Evolutionary conservation across 2,888 invertebrate genomes (phyloP).

Genomic region (Anorthoa munda): DNA sequence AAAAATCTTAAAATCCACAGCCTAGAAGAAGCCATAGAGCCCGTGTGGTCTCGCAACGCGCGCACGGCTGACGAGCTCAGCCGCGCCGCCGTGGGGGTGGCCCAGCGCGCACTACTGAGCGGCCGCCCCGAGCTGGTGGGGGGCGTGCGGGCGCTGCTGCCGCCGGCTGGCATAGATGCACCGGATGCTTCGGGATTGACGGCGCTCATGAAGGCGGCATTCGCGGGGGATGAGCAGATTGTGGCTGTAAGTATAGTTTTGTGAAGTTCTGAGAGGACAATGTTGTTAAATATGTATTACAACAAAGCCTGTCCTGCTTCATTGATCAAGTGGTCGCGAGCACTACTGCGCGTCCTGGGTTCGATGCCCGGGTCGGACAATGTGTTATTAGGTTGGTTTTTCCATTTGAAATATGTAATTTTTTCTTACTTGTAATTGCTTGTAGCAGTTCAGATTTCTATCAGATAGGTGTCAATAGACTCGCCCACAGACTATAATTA

Average conservation of each 20-base stretch:
- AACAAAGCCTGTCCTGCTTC: not conserved
- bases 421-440: too few relatives aligned
- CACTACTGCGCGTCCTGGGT: too few relatives aligned
- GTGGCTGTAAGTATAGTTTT: slow-evolving; percentile 87
- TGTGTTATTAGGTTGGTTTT: too few relatives aligned
- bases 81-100: slow-evolving; percentile 93
- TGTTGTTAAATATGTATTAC: not conserved
- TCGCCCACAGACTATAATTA: too few relatives aligned
- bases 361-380: too few relatives aligned
- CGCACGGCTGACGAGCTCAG: slow-evolving; percentile 90
- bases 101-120: slow-evolving; percentile 95
- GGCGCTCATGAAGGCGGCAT: slow-evolving; percentile 95
- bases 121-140: slow-evolving; percentile 95
- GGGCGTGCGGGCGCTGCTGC: slow-evolving; percentile 94
- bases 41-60: slow-evolving; percentile 84
- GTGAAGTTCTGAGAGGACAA: not conserved
- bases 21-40: slow-evolving; percentile 90
- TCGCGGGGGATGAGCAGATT: slow-evolving; percentile 95
- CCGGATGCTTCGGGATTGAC: slow-evolving; percentile 95
- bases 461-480: too few relatives aligned
- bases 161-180: slow-evolving; percentile 93
- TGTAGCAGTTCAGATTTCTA: too few relatives aligned
- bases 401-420: too few relatives aligned
- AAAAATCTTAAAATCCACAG: slow-evolving; percentile 72
- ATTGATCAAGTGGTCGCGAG: too few relatives aligned